Conservation (phyloP, 2,888 invertebrate species). For the Athalia cordata region DNA sequence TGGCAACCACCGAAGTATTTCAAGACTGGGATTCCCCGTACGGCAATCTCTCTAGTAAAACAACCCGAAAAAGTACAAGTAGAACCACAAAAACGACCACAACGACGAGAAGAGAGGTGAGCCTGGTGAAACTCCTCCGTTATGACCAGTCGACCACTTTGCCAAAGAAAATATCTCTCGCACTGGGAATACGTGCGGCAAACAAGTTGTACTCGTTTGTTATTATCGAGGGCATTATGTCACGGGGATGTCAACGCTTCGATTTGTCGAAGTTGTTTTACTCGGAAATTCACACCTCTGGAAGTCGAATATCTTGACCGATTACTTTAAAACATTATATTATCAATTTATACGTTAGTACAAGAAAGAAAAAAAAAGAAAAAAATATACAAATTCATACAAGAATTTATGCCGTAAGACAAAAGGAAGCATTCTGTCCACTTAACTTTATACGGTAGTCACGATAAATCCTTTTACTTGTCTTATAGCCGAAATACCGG, state of each 20-base stretch:
- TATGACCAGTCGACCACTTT: background rate
- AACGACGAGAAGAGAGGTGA: slow-evolving; percentile 65
- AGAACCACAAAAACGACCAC: slow-evolving; percentile 60
- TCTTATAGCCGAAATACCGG: too few species aligned
- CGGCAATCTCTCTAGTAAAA: slow-evolving; percentile 60
- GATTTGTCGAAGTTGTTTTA: background rate
- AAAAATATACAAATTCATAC: background rate
- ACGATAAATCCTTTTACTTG: too few species aligned
- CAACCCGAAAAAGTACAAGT: slow-evolving; percentile 57
- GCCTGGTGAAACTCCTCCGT: slow-evolving; percentile 42
- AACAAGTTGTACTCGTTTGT: slow-evolving; percentile 8
- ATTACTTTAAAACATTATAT: background rate
- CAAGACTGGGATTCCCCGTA: slow-evolving; percentile 71
- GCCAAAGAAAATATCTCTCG: slow-evolving; percentile 36
- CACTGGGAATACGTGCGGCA: background rate
- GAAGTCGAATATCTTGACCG: background rate
- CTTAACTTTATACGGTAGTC: too few species aligned
- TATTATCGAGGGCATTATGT: slow-evolving; percentile 25
- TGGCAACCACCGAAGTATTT: slow-evolving; percentile 71
- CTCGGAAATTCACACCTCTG: background rate
- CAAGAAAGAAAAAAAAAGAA: background rate
- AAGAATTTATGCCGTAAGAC: too few species aligned
- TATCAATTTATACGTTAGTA: background rate
- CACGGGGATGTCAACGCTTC: slow-evolving; percentile 30
- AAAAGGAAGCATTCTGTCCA: too few species aligned